Conservation (phyloP, 2,797 vertebrate genomes). For the Scleropages formosus region DNA sequence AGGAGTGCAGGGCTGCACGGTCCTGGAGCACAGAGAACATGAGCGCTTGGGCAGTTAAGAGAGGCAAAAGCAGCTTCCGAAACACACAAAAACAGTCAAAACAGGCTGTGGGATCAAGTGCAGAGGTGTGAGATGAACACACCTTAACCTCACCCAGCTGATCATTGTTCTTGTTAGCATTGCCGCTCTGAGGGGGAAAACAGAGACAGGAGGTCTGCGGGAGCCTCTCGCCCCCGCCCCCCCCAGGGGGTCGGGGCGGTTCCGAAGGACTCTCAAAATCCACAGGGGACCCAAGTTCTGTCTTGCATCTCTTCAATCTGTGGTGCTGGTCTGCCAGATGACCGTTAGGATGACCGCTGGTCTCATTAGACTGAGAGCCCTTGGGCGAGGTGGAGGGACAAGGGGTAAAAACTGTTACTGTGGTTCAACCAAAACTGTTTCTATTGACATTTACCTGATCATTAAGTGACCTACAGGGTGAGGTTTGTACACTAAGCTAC, state of each 20-base stretch:
- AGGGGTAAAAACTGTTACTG: background rate
- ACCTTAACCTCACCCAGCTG: slow-evolving; percentile 87
- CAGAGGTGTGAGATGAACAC: slow-evolving; percentile 38
- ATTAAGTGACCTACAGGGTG: too few species aligned
- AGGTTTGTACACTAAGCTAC: too few species aligned
- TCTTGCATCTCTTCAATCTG: slow-evolving; percentile 86
- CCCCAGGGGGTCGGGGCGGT: background rate
- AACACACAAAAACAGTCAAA: too few species aligned
- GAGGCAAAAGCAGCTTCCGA: too few species aligned
- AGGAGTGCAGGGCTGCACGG: slow-evolving; percentile 36
- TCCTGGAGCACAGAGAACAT: too few species aligned
- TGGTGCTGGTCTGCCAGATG: slow-evolving; percentile 77
- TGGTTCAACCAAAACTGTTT: too few species aligned
- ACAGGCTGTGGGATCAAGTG: slow-evolving; percentile 70
- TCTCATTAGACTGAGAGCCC: slow-evolving; percentile 84
- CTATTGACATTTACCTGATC: too few species aligned
- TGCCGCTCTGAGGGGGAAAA: slow-evolving; percentile 71
- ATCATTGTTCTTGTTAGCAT: slow-evolving; percentile 86
- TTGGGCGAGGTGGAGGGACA: slow-evolving; percentile 41
- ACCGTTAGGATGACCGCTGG: slow-evolving; percentile 66
- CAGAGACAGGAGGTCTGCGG: accelerated
- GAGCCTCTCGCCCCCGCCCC: background rate
- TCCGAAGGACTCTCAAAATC: slow-evolving; percentile 76
- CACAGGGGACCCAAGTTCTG: slow-evolving; percentile 82
- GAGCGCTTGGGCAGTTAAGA: too few species aligned